A percentile compares a stretch with the other conserved stretches of the same genome.
phyloP scores from a whole-genome alignment of 2,797 vertebrate species.

The Coregonus sp. region DNA sequence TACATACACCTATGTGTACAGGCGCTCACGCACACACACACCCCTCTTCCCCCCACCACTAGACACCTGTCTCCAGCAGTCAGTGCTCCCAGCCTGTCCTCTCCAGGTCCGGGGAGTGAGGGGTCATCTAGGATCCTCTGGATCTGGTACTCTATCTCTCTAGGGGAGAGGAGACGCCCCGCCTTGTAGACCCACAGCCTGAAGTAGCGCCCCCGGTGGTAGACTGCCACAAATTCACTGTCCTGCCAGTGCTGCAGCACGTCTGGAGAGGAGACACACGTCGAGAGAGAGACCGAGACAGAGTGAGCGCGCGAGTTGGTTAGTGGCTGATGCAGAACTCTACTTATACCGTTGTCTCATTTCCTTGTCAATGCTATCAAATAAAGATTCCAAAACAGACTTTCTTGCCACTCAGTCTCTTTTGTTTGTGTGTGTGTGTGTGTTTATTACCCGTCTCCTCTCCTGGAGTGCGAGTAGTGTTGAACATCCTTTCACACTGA shows the following conservation, averaged over 20 bases:
- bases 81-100: slow-evolving; percentile 83
- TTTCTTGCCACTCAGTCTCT: too few species aligned
- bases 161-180: slow-evolving; percentile 78
- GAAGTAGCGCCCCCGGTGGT: slow-evolving; percentile 84
- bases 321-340: too few species aligned
- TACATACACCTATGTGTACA: background rate
- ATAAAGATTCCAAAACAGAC: background rate
- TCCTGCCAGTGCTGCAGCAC: slow-evolving; percentile 80
- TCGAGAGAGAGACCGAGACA: background rate
- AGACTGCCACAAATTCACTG: slow-evolving; percentile 84
- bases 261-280: slow-evolving; percentile 63
- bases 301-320: background rate
- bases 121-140: slow-evolving; percentile 83
- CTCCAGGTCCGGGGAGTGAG: slow-evolving; percentile 72
- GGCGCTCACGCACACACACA: background rate
- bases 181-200: slow-evolving; percentile 78
- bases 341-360: background rate
- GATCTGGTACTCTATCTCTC: slow-evolving; percentile 84
- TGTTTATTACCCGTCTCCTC: slow-evolving; percentile 78
- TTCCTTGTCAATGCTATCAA: background rate
- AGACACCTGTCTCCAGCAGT: slow-evolving; percentile 84
- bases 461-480: slow-evolving; percentile 85
- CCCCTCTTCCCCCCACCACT: background rate
- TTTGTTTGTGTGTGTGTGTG: background rate
- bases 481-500: slow-evolving; percentile 89